Evolutionary conservation across 1,140 invertebrate genomes (phyloP), one percentile per base, ranked within the genome.

Genomic region (Chrysoperla carnea): DNA sequence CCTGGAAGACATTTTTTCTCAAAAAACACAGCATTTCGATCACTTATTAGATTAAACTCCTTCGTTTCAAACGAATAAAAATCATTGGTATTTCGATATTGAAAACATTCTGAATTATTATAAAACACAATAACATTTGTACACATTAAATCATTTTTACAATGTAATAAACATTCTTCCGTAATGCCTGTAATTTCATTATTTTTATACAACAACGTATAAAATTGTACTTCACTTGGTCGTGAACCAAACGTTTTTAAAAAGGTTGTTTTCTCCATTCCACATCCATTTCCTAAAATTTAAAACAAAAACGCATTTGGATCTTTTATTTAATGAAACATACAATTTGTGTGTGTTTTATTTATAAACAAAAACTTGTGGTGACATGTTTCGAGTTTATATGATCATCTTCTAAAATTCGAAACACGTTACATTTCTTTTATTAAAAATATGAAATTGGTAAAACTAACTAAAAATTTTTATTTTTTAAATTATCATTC

Each of bases 1-100:
- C 62, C 56, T 11, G 53, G 52, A 14, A 67, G 46, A 40, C 66
- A 68, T 27, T 49, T 59, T 53, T 68, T 68, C 17, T 60, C 52
- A 48, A 67, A 68, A 61, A 63, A 68, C 28, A 63, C 56, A n/a
- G 60, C 58, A 49, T 64, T 56, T 28, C 50, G 52, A 41, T 69
- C 66, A 8, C 57, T 50, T 15, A 62, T 49, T 45, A 57, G 43
- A 0, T 62, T 54, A 39, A 54, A 40, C 36, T 67, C 59, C 40
- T 57, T 48, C 2, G 48, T 51, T 6, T 46, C 33, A 28, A 50
- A 52, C 6, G 17, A 23, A 23, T 23, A 23, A 23, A 23, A 23
- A 23, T 52, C 45, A 14, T 59, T 48, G 11, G 57, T 54, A 42
- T 53, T 55, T 1, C 56, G 58, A 46, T 58, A 66, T 43, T 57